Evolutionary conservation across 2,113 vertebrate species (phyloP).

Genomic region (Siphamia tubifer): DNA sequence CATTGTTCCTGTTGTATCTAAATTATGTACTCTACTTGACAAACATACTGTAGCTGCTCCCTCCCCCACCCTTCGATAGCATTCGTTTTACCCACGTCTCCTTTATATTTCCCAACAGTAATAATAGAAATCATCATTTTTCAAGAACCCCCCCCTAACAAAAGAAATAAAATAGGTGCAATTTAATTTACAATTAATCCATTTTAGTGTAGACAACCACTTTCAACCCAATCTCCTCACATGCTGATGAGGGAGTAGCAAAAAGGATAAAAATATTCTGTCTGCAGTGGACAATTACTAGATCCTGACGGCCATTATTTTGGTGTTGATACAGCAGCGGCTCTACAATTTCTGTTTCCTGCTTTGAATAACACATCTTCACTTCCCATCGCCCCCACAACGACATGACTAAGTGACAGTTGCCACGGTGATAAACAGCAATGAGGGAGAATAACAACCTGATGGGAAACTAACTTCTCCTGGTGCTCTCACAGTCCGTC

Average conservation of each 20-base stretch:
- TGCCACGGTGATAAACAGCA: conserved; percentile 65
- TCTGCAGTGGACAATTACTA: conserved; percentile 14
- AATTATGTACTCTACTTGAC: conserved; percentile 13
- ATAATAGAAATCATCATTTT: not conserved
- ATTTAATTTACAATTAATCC: conserved; percentile 19
- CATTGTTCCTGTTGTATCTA: not conserved
- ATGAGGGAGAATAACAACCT: conserved; percentile 39
- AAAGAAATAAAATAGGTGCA: not conserved
- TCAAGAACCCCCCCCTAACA: conserved; percentile 5
- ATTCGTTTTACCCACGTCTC: not conserved
- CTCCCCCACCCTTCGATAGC: not conserved
- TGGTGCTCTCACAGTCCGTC: not conserved
- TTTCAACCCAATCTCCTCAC: not conserved
- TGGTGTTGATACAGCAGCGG: not conserved
- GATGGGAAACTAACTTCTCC: conserved; percentile 15
- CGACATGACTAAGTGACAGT: conserved; percentile 57
- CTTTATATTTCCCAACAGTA: not conserved
- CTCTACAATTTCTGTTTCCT: conserved; percentile 44
- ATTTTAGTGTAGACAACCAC: not conserved
- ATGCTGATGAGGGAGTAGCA: not conserved
- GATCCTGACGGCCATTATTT: conserved; percentile 8
- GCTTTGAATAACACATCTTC: conserved; percentile 55
- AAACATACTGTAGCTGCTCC: not conserved
- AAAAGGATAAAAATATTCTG: conserved; percentile 13
- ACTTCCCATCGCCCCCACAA: conserved; percentile 60